Conservation (phyloP, 1,140 invertebrate species). For the Diachasma alloeum region DNA sequence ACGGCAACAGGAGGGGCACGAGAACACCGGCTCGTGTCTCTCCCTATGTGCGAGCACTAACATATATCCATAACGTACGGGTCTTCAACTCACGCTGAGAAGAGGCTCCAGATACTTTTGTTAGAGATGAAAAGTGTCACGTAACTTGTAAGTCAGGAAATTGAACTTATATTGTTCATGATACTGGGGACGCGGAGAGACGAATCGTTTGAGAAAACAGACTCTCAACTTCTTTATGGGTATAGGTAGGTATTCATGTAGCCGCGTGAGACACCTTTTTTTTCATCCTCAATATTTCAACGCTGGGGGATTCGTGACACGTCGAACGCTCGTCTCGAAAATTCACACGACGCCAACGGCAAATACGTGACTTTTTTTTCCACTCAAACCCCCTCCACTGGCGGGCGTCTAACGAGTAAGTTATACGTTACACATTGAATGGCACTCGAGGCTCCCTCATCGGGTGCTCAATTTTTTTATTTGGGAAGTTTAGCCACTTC, state of each 20-base stretch:
- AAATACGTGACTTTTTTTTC: constrained; percentile 14
- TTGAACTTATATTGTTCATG: constrained; percentile 21
- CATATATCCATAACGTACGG: neutral
- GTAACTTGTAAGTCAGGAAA: constrained; percentile 29
- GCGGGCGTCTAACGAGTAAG: neutral
- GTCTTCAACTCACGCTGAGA: neutral
- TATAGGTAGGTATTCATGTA: neutral
- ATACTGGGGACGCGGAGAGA: neutral
- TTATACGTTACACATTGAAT: neutral
- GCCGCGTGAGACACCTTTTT: neutral
- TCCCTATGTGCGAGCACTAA: neutral
- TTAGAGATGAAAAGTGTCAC: constrained; percentile 21
- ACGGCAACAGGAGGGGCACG: neutral
- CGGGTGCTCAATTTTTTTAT: neutral
- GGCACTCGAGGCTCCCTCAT: neutral
- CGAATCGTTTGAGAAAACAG: constrained; percentile 4
- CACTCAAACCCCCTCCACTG: neutral
- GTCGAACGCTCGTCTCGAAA: neutral
- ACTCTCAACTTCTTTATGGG: constrained; percentile 5
- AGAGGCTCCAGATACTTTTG: neutral
- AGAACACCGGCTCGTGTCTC: neutral
- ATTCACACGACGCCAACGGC: neutral
- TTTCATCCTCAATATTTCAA: constrained; percentile 3
- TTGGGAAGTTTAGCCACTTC: neutral
- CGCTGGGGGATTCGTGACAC: constrained; percentile 20